Percentiles rank a stretch among this genome's conserved stretches.
These are phyloP conservation scores for Phrynocephalus versicolor DNA, from an alignment of 2,113 vertebrate species.

Conservation along the genomic window DNA sequence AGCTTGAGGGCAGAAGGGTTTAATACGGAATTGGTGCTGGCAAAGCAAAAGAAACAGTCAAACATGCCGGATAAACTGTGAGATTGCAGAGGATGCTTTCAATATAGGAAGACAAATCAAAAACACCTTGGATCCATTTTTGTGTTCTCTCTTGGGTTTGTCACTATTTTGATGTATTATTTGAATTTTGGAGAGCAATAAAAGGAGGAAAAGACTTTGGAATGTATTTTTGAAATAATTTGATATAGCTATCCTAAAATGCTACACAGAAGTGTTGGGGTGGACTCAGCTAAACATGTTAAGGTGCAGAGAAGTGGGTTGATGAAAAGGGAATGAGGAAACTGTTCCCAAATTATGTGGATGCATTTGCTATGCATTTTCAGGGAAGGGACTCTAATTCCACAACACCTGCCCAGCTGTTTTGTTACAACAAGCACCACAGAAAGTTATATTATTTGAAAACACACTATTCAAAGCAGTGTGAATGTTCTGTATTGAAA, in stretches of 20 bases:
- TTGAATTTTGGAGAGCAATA: too few relatives aligned
- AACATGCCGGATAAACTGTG: slow-evolving; percentile 1
- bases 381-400: neutral
- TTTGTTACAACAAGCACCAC: neutral
- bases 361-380: neutral
- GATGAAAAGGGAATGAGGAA: neutral
- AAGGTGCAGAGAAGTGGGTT: neutral
- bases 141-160: too few relatives aligned
- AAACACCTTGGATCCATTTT: too few relatives aligned
- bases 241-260: neutral
- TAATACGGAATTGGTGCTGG: neutral
- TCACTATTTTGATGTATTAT: too few relatives aligned
- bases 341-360: neutral
- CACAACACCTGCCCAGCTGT: neutral
- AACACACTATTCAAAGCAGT: neutral
- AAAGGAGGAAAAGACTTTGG: too few relatives aligned
- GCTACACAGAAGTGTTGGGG: neutral
- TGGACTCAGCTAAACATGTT: neutral
- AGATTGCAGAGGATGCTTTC: slow-evolving; percentile 6
- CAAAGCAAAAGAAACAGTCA: slow-evolving; percentile 10
- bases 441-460: neutral
- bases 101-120: neutral
- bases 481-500: slow-evolving; percentile 2
- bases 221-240: slow-evolving; percentile 3
- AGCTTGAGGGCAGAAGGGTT: fast-evolving